Percentiles rank a stretch among this genome's conserved stretches.
Evolutionary conservation across 2,797 vertebrate species (phyloP).

Genomic region (Syndactyla subalaris): DNA sequence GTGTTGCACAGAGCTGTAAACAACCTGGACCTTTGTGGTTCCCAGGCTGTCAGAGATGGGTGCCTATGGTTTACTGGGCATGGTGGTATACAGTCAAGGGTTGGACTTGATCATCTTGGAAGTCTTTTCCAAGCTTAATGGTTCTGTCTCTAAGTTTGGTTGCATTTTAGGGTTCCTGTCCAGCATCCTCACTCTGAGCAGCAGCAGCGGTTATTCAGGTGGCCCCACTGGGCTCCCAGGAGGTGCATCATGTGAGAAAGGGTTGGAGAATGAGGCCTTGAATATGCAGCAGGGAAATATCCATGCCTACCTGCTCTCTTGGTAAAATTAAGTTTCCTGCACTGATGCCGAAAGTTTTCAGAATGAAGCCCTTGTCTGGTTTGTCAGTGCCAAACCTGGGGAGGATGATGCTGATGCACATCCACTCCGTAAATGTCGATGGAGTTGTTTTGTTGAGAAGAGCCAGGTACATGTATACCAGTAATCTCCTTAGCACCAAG

Average conservation of each 20-base stretch:
- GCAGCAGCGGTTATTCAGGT: not conserved
- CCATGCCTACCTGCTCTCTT: not conserved
- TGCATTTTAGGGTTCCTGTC: fast-evolving
- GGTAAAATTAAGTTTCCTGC: not conserved
- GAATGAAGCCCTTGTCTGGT: not conserved
- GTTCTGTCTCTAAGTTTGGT: not conserved
- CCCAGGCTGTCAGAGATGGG: not conserved
- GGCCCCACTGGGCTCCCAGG: not conserved
- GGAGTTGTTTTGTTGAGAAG: not conserved
- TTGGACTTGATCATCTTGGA: not conserved
- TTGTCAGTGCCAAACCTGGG: not conserved
- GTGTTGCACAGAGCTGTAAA: not conserved
- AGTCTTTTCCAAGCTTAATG: not conserved
- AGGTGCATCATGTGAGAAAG: not conserved
- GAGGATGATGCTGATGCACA: not conserved
- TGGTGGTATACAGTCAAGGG: not conserved
- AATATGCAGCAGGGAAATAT: not conserved
- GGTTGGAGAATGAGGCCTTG: not conserved
- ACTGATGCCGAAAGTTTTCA: not conserved
- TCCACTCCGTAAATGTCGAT: constrained; percentile 12
- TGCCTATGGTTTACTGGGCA: not conserved
- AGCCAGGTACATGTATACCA: constrained; percentile 40
- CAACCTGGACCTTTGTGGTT: not conserved
- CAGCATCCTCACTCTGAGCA: not conserved
- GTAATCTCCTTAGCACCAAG: constrained; percentile 19